Conservation (phyloP, 2,888 invertebrate species). For the Rhagonycha fulva region DNA sequence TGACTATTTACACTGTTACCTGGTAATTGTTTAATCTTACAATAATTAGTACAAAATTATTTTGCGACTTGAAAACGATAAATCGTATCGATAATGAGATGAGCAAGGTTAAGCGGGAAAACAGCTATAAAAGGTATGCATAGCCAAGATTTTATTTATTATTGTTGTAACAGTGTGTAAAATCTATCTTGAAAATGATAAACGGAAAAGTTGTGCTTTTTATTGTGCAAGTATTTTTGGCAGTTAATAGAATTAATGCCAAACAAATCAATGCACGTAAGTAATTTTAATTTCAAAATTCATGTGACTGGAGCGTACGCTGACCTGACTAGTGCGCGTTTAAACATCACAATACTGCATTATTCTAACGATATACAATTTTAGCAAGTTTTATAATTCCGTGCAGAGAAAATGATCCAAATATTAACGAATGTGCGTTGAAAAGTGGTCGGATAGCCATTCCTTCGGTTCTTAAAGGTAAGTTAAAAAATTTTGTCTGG, state of each 20-base stretch:
- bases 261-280: background rate
- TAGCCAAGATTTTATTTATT: background rate
- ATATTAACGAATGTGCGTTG: constrained; percentile 42
- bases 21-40: background rate
- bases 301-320: background rate
- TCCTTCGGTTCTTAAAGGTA: constrained; percentile 40
- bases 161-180: background rate
- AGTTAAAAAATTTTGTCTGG: background rate
- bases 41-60: background rate
- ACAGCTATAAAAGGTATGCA: background rate
- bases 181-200: background rate
- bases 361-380: constrained; percentile 5
- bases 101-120: background rate
- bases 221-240: background rate
- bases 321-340: background rate
- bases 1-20: background rate
- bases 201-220: background rate
- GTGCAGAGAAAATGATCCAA: constrained; percentile 41
- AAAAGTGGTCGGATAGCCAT: constrained; percentile 39
- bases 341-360: too few species aligned
- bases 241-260: background rate
- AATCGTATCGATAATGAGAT: background rate
- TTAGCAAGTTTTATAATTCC: constrained; percentile 43
- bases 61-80: background rate
- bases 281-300: background rate